Conservation (phyloP, 2,113 vertebrate species). For the Eclectus roratus region DNA sequence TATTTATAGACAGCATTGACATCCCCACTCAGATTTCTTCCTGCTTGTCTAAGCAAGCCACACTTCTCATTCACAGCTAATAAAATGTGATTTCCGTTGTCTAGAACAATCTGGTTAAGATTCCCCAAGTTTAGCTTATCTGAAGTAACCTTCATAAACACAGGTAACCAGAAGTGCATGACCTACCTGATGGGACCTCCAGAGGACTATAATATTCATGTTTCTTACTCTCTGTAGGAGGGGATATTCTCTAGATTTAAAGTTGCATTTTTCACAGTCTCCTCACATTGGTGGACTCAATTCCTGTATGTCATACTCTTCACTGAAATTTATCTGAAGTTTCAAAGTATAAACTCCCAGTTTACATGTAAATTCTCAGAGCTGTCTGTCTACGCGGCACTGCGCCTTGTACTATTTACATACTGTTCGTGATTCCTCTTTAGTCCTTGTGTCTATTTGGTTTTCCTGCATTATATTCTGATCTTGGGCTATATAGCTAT, state of each 20-base stretch:
- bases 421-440: not conserved
- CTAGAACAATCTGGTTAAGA: not conserved
- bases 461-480: not conserved
- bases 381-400: not conserved
- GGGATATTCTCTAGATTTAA: not conserved
- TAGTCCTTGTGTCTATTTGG: not conserved
- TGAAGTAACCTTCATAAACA: not conserved
- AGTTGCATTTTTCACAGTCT: not conserved
- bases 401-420: not conserved
- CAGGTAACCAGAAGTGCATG: not conserved
- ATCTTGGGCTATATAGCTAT: not conserved
- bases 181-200: not conserved
- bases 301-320: not conserved
- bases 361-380: not conserved
- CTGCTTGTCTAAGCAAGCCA: not conserved
- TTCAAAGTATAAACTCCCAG: not conserved
- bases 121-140: not conserved
- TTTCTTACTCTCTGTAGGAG: not conserved
- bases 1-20: not conserved
- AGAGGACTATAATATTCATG: not conserved
- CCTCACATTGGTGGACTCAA: not conserved
- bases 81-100: not conserved
- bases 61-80: not conserved
- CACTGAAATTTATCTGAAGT: not conserved
- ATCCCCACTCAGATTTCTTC: not conserved